A percentile compares a stretch with the other conserved stretches of the same genome.
Conservation (phyloP, 1,140 invertebrate genomes). For the Neodiprion lecontei region DNA sequence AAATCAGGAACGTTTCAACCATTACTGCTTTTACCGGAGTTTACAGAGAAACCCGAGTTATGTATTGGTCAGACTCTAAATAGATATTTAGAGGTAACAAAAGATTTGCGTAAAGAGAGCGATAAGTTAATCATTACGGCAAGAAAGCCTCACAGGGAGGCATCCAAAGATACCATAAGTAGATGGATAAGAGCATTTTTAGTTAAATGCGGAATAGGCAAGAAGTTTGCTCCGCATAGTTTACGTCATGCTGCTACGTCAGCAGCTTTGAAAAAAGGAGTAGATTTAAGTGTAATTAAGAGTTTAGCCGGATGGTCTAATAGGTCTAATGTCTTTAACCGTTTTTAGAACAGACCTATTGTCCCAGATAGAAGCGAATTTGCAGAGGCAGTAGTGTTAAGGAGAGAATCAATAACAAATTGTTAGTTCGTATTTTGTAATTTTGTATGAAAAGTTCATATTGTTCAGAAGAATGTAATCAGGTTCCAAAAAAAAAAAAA, state of each 20-base stretch:
- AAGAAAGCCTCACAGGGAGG: constrained; percentile 17
- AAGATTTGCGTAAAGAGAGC: background rate
- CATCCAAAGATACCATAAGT: constrained; percentile 13
- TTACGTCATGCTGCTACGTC: constrained; percentile 23
- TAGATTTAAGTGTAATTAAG: constrained; percentile 21
- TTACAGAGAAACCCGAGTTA: constrained; percentile 20
- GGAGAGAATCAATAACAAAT: no score
- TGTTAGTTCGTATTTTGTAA: no score
- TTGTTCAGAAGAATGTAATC: no score
- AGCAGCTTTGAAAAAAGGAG: constrained; percentile 24
- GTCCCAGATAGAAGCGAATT: constrained; percentile 14
- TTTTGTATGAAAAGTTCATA: no score
- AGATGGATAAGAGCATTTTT: constrained; percentile 26
- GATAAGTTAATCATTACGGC: constrained; percentile 18
- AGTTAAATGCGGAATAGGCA: constrained; percentile 15
- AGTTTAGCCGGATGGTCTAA: no score
- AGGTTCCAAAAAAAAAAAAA: no score
- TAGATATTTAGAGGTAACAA: constrained; percentile 10
- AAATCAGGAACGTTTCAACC: constrained; percentile 20
- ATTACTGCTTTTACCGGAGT: constrained; percentile 17
- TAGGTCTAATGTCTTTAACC: constrained; percentile 15
- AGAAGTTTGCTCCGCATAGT: constrained; percentile 23
- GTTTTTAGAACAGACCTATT: constrained; percentile 22
- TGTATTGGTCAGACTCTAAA: constrained; percentile 25
- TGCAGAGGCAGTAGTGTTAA: constrained; percentile 15